Conservation (phyloP, 2,113 vertebrate species). For the Propithecus coquereli region DNA sequence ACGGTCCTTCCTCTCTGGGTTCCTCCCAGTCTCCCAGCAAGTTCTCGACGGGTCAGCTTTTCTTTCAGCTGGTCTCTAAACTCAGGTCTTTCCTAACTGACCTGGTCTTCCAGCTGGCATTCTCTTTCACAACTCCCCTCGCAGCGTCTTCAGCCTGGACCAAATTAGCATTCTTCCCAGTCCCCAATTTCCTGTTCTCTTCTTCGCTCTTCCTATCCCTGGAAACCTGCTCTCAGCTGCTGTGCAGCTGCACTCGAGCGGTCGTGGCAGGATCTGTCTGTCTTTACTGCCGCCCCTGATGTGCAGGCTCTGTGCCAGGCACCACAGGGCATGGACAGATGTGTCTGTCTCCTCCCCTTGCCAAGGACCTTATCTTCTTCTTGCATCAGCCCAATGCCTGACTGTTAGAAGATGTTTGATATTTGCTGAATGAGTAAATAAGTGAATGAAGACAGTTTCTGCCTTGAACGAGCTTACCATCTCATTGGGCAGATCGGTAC, state of each 20-base stretch:
- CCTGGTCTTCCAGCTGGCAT: background rate
- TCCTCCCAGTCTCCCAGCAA: background rate
- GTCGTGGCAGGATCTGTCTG: background rate
- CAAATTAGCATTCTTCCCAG: slow-evolving; percentile 10
- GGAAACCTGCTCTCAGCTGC: background rate
- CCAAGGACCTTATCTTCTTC: background rate
- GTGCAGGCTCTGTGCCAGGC: background rate
- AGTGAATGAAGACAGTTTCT: background rate
- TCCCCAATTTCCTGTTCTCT: background rate
- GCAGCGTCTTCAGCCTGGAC: background rate
- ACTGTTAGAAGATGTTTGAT: background rate
- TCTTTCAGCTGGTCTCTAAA: background rate
- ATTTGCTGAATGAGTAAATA: background rate
- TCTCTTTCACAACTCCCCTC: background rate
- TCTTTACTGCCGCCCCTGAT: background rate
- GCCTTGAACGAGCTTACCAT: background rate
- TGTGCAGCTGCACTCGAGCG: background rate
- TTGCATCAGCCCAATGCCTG: background rate
- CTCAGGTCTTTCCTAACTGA: background rate
- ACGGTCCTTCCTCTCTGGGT: background rate
- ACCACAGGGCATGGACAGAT: background rate
- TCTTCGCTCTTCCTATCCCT: background rate
- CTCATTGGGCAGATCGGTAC: background rate
- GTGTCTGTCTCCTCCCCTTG: background rate
- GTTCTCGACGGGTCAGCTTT: background rate